Base-by-base conservation (phyloP, 2,113 vertebrate species). In the Pteronura brasiliensis region DNA sequence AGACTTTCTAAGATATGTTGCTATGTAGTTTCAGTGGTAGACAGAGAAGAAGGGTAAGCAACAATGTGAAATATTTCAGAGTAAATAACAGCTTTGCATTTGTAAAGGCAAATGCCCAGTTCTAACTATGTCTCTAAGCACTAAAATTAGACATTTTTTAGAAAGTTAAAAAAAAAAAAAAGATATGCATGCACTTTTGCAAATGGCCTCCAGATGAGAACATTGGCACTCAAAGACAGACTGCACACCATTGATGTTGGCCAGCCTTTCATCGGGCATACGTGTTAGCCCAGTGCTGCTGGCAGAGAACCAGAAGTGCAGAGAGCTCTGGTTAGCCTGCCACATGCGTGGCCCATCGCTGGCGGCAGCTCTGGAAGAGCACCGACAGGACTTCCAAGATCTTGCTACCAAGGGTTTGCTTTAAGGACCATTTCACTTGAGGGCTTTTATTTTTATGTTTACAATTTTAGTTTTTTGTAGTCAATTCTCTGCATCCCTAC, bases 131-230 rank as follows among this genome's bases (percentile, higher is more conserved):
- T 67, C 18, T 12, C 36, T 71, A 42, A n/a, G 17, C 11, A 59
- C 39, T 39, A 63, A 91, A 76, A 88, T 42, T 65, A 49, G 11
- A 49, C 36, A 82, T 31, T 34, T 44, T 74, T 67, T 27, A 72
- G 31, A 74, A 76, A 87, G 76, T 82, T 52, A 10, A 1, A 27
- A 74, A 36, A 74, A 44, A 31, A 44, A 34, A 55, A 36, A 61
- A 49, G 36, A 61, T 21, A 47, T n/a, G 36, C 8, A 81, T 18
- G 27, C 11, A 42, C 36, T 91, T 90, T 67, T 91, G 77, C 83
- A 88, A 88, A 92, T n/a, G 47, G 34, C 57, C 67, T 77, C 67
- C 83, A 95, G 88, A 83, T 77, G 88, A 55, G 76, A 92, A 92
- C 23, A 49, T 31, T 92, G 88, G 93, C 93, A 88, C n/a, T 86